These are phyloP conservation scores for Platanista minor DNA, from an alignment of 2,113 vertebrate species.

Conservation along the genomic window DNA sequence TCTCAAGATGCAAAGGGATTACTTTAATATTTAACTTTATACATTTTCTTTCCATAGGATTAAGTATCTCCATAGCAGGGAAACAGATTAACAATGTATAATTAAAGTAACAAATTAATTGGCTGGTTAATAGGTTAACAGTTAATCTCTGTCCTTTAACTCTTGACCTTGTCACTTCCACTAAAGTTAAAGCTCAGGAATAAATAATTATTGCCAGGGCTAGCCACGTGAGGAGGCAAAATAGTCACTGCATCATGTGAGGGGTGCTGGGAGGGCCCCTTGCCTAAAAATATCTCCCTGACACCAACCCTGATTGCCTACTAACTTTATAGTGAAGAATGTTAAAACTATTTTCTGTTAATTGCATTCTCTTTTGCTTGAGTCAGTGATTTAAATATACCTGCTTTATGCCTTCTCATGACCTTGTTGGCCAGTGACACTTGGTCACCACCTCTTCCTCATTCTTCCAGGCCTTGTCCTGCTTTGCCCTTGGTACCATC, in stretches of 20 bases:
- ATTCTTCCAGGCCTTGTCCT: not conserved
- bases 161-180: slow-evolving; percentile 32
- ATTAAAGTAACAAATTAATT: not conserved
- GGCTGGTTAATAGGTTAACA: not conserved
- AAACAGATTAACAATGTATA: not conserved
- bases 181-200: slow-evolving; percentile 12
- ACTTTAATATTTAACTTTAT: not conserved
- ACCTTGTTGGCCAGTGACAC: not conserved
- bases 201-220: slow-evolving; percentile 17
- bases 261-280: not conserved
- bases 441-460: not conserved
- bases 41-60: slow-evolving; percentile 1
- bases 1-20: not conserved
- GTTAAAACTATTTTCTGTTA: slow-evolving; percentile 52
- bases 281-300: slow-evolving; percentile 65
- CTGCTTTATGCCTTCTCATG: not conserved
- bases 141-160: slow-evolving; percentile 30
- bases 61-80: not conserved
- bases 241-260: slow-evolving; percentile 40
- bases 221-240: slow-evolving; percentile 36
- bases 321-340: slow-evolving; percentile 51
- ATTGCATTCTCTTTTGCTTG: slow-evolving; percentile 58
- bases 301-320: slow-evolving; percentile 32
- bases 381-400: slow-evolving; percentile 54
- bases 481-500: not conserved